Evolutionary conservation across 1,140 invertebrate genomes (phyloP).

Genomic region (Drosophila nannoptera): DNA sequence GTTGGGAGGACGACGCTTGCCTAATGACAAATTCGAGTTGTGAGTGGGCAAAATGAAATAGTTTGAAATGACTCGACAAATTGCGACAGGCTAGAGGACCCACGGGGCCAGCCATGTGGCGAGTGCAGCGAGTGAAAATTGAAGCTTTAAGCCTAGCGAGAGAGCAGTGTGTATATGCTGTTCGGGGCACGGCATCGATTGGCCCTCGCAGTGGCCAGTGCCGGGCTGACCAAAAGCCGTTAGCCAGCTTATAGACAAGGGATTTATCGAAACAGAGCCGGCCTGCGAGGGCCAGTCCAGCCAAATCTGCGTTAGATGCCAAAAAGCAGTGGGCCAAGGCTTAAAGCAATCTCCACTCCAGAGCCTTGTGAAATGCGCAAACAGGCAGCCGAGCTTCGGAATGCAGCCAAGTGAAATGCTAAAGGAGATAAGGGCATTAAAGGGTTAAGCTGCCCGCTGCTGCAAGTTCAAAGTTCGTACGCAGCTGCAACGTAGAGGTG

Average conservation of each 20-base stretch:
- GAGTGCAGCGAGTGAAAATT: too few species aligned
- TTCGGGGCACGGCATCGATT: conserved; percentile 41
- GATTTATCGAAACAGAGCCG: conserved; percentile 16
- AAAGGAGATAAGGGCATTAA: conserved; percentile 72
- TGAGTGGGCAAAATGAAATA: conserved; percentile 26
- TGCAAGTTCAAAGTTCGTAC: conserved; percentile 69
- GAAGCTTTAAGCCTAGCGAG: neutral
- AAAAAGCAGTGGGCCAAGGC: conserved; percentile 14
- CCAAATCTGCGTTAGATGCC: conserved; percentile 19
- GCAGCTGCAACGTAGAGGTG: conserved; percentile 35
- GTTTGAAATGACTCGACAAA: conserved; percentile 41
- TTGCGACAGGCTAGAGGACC: conserved; percentile 10
- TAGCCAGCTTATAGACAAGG: conserved; percentile 36
- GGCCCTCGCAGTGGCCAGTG: conserved; percentile 17
- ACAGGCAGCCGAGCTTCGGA: conserved; percentile 29
- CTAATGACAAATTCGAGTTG: conserved; percentile 49
- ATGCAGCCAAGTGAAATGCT: conserved; percentile 65
- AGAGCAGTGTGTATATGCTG: neutral
- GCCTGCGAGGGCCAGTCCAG: neutral
- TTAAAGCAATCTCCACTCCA: conserved; percentile 24
- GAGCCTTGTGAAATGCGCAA: conserved; percentile 39
- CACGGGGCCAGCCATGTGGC: neutral
- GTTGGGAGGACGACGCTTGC: conserved; percentile 34
- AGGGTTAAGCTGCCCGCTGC: conserved; percentile 58
- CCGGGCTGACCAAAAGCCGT: conserved; percentile 30